phyloP scores from a whole-genome alignment of 2,888 invertebrate species.

The Anthrax anthrax region DNA sequence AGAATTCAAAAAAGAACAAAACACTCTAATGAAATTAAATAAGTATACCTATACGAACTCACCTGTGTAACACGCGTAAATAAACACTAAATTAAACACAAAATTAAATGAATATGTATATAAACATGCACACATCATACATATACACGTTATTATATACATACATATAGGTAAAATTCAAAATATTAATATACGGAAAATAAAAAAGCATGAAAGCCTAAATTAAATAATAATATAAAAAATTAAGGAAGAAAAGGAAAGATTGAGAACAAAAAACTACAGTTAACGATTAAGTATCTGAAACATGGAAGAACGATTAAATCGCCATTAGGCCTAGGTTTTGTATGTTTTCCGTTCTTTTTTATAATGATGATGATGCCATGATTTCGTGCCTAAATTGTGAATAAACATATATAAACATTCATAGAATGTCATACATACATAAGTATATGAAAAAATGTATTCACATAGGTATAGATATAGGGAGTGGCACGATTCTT shows the following conservation, averaged over 20 bases:
- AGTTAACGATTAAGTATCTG: slow-evolving; percentile 12
- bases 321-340: slow-evolving; percentile 36
- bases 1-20: too few species aligned
- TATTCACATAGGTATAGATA: slow-evolving; percentile 1
- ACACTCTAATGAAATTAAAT: too few species aligned
- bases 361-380: slow-evolving; percentile 14
- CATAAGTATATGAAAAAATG: too few species aligned
- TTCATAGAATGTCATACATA: too few species aligned
- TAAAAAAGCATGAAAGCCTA: background rate
- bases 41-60: too few species aligned
- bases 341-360: slow-evolving; percentile 14
- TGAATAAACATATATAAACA: too few species aligned
- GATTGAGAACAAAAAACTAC: background rate
- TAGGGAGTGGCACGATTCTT: slow-evolving; percentile 10
- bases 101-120: too few species aligned
- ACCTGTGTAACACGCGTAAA: too few species aligned
- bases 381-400: slow-evolving; percentile 12
- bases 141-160: too few species aligned
- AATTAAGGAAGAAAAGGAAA: background rate
- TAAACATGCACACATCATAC: too few species aligned
- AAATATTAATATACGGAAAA: background rate
- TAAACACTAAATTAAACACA: too few species aligned
- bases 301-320: slow-evolving; percentile 26
- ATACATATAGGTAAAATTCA: too few species aligned
- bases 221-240: background rate